phyloP scores from a whole-genome alignment of 1,140 invertebrate genomes.

The Dendrolimus kikuchii region DNA sequence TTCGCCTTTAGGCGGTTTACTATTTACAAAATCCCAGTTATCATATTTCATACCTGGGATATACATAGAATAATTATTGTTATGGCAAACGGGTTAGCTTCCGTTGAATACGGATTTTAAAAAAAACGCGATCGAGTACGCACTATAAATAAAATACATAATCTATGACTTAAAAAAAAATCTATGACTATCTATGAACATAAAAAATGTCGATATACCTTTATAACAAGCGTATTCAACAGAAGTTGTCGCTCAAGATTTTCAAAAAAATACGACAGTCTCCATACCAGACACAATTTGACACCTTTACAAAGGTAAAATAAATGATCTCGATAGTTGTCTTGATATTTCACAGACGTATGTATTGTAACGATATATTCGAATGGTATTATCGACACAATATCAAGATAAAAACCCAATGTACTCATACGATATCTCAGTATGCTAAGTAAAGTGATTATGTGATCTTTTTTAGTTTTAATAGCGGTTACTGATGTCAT shows the following conservation, averaged over 20 bases:
- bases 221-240: conserved; percentile 45
- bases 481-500: conserved; percentile 48
- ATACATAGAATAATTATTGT: too few relatives aligned
- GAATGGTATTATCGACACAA: conserved; percentile 55
- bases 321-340: conserved; percentile 48
- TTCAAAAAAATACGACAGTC: conserved; percentile 55
- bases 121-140: too few relatives aligned
- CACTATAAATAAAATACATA: too few relatives aligned
- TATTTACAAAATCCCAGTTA: too few relatives aligned
- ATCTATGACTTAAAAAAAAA: too few relatives aligned
- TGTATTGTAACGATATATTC: conserved; percentile 60
- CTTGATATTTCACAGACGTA: conserved; percentile 33
- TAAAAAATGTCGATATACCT: conserved; percentile 25
- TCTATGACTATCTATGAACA: background rate
- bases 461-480: conserved; percentile 52
- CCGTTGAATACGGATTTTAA: too few relatives aligned
- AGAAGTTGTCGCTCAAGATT: conserved; percentile 48
- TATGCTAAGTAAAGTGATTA: conserved; percentile 44
- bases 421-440: conserved; percentile 53
- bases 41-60: too few relatives aligned
- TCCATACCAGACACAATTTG: conserved; percentile 57
- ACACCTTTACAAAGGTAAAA: conserved; percentile 58
- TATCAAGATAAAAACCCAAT: conserved; percentile 59
- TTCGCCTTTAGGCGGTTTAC: too few relatives aligned
- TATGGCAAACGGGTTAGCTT: too few relatives aligned